A percentile compares a stretch with the other conserved stretches of the same genome.
Evolutionary conservation across 2,888 invertebrate species (phyloP).

Genomic region (Periphyllus acericola): DNA sequence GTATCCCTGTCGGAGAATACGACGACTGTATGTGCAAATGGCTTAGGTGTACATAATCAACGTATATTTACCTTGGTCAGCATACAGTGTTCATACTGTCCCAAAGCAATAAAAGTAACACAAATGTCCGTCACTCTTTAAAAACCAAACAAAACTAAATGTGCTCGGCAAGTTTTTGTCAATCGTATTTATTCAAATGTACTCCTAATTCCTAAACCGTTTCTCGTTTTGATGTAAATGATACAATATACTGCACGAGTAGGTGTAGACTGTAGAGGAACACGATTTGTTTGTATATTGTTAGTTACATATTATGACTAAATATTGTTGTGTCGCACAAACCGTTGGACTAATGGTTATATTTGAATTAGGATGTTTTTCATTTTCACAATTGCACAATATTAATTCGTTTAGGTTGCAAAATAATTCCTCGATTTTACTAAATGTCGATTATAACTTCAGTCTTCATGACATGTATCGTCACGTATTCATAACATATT

Average conservation of each 20-base stretch:
- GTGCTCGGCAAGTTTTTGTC: background rate
- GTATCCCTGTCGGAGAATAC: no score
- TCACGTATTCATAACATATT: background rate
- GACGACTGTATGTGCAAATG: background rate
- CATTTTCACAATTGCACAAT: background rate
- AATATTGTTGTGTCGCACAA: background rate
- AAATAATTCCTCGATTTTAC: background rate
- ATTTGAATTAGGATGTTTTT: background rate
- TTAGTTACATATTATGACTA: background rate
- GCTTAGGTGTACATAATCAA: background rate
- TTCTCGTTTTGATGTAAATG: background rate
- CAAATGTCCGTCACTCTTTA: background rate
- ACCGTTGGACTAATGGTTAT: background rate
- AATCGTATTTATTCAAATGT: background rate
- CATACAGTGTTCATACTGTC: background rate
- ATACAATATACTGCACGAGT: background rate
- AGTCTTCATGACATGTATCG: no score
- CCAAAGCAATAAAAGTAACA: background rate
- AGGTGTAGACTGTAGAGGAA: background rate
- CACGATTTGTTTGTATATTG: background rate
- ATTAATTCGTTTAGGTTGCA: background rate
- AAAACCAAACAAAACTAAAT: background rate
- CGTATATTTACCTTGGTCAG: background rate
- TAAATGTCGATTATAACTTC: background rate
- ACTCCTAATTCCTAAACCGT: background rate